Base-by-base conservation (phyloP, 2,797 vertebrate genomes). In the Tokudaia tokunoshimensis region DNA sequence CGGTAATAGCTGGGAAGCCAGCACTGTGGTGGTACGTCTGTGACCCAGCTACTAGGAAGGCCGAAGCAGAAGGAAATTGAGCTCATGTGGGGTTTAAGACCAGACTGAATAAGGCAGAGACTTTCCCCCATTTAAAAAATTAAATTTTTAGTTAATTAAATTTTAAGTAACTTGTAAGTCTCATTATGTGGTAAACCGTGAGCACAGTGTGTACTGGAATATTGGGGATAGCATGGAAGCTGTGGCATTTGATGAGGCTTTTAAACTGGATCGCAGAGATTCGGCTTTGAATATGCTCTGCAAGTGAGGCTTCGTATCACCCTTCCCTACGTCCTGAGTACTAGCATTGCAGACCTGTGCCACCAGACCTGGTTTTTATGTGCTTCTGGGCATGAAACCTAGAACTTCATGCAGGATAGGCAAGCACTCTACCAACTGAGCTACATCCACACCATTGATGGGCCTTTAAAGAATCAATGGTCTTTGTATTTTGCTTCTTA, bases 161-260 rank as follows among this genome's bases (percentile, higher is more conserved):
- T 84, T 87, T 52, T 91, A 61, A 90, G 65, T 26, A 92, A 89
- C 20, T 96, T 95, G 3, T 67, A 44, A 84, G 86, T 91, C 95
- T 52, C 52, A 93, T 87, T 83, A 11, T 79, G 19, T 93, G 37
- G 10, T n/a, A n/a, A n/a, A n/a, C n/a, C n/a, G n/a, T n/a, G n/a
- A n/a, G n/a, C n/a, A n/a, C n/a, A n/a, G n/a, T n/a, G n/a, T n/a
- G n/a, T 93, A 80, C 52, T 92, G 29, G 31, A 1, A 26, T 93
- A 78, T 93, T 26, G 41, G 57, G n/a, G 20, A n/a, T 6, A 7
- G 57, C 55, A 10, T 89, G 57, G 84, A 84, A 93, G 4, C 47
- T 83, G 1, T 86, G 50, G 41, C 31, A 67, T 47, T 90, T 37
- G 63, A 47, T 26, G 31, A 47, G 11, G 29, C 83, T n/a, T 24